These are phyloP conservation scores for Drosophila longiperda DNA, from an alignment of 2,888 invertebrate genomes.

Conservation along the genomic window DNA sequence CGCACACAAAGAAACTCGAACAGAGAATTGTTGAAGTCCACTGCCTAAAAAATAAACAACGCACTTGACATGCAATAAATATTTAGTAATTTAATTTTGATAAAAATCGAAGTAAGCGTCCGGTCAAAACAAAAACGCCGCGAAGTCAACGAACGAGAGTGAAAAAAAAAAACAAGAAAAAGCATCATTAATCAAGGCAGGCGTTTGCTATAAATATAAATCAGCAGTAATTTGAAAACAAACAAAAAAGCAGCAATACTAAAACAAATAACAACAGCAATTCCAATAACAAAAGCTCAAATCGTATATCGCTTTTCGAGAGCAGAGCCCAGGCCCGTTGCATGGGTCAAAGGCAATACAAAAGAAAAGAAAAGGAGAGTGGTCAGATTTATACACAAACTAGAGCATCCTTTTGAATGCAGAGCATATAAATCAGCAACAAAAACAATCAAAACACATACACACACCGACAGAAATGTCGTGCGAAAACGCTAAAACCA, in stretches of 20 bases:
- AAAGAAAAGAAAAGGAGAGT: slow-evolving; percentile 38
- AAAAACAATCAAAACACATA: slow-evolving; percentile 19
- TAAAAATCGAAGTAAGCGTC: slow-evolving; percentile 56
- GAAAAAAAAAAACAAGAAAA: slow-evolving; percentile 10
- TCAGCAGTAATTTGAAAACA: slow-evolving; percentile 53
- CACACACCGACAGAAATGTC: slow-evolving; percentile 85
- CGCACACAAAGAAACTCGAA: slow-evolving; percentile 28
- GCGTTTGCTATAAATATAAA: slow-evolving; percentile 60
- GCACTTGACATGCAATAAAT: slow-evolving; percentile 63
- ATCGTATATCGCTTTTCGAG: slow-evolving; percentile 25
- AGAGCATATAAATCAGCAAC: slow-evolving; percentile 26
- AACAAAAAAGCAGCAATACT: slow-evolving; percentile 61
- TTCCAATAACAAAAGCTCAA: slow-evolving; percentile 42
- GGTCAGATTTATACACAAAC: slow-evolving; percentile 41
- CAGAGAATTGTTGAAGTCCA: slow-evolving; percentile 61
- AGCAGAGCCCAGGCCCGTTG: slow-evolving; percentile 17
- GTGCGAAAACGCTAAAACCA: slow-evolving; percentile 89
- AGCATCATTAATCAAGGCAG: slow-evolving; percentile 36
- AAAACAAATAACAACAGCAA: slow-evolving; percentile 32
- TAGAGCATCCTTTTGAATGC: slow-evolving; percentile 52
- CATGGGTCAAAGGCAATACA: slow-evolving; percentile 22
- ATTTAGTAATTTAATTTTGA: slow-evolving; percentile 34
- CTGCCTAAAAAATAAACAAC: slow-evolving; percentile 46
- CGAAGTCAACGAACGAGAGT: slow-evolving; percentile 50
- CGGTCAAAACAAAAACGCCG: slow-evolving; percentile 48